Percentiles rank a stretch among this genome's conserved stretches.
Evolutionary conservation across 1,140 invertebrate genomes (phyloP).

Genomic region (Platyscapa corneri): DNA sequence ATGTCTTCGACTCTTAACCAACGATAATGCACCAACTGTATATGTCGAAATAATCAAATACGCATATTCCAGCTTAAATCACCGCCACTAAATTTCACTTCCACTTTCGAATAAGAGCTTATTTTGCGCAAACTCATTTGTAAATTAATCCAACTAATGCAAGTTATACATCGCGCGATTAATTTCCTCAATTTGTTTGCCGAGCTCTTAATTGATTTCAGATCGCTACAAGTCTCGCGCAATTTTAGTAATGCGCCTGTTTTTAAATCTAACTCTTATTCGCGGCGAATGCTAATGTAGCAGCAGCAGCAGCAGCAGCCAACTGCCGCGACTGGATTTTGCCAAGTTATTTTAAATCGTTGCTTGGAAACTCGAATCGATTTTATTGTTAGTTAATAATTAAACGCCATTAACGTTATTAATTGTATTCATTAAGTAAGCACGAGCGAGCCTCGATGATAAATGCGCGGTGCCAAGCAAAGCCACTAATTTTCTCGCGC

Average conservation of each 20-base stretch:
- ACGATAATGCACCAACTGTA: not conserved
- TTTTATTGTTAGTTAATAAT: not conserved
- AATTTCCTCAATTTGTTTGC: too few relatives aligned
- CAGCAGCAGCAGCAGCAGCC: too few relatives aligned
- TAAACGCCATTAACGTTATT: not conserved
- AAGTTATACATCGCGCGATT: too few relatives aligned
- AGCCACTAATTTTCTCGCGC: not conserved
- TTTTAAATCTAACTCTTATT: too few relatives aligned
- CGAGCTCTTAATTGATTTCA: too few relatives aligned
- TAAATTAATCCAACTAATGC: too few relatives aligned
- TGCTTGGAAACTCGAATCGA: not conserved
- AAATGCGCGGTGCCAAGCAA: not conserved
- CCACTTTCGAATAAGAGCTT: not conserved
- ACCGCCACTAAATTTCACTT: not conserved
- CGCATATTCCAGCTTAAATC: not conserved
- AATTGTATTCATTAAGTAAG: not conserved
- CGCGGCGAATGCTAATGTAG: too few relatives aligned
- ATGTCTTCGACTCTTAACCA: constrained; percentile 14
- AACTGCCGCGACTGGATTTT: too few relatives aligned
- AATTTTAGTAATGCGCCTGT: too few relatives aligned
- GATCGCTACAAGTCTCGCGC: too few relatives aligned
- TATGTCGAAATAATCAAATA: constrained; percentile 33
- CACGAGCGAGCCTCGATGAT: not conserved
- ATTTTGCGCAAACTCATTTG: too few relatives aligned
- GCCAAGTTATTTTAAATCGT: too few relatives aligned